Base-by-base conservation (phyloP, 2,888 invertebrate species). In the Dastarcus helophoroides region DNA sequence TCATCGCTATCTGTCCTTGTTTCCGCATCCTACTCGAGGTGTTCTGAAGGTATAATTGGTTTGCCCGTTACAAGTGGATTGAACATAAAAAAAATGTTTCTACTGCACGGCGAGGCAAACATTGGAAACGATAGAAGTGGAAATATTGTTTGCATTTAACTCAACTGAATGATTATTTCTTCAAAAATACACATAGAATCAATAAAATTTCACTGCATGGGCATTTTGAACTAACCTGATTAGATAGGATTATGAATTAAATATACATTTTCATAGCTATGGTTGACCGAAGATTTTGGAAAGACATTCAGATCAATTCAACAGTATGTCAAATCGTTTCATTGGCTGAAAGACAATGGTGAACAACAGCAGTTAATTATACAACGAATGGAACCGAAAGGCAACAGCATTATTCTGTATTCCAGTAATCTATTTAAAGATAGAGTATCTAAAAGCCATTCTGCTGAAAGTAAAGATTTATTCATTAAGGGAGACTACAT, bases 401-500 rank as follows among this genome's bases (percentile, higher is more conserved):
- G 58, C 53, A 64, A 50, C 37, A 72, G 58, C 51, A 70, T 63
- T 3, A 64, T 76, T 8, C 48, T 75, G 5, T 62, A 54, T 37
- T 56, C 56, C 2, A 46, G 38, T 29, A 47, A 42, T 37, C 41
- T 55, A 27, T 53, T 54, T 14, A 41, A 42, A 28, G 46, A 39
- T 21, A 44, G 46, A 26, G 40, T 44, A n/a, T 41, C 47, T 11
- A 44, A 47, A 16, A 44, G 54, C 31, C 50, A 52, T 22, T 50
- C 53, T 3, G 67, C 69, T 10, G 71, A 78, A 42, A 80, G 85
- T 2, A 75, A 79, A 48, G 85, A 89, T 53, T 85, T 90, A 58
- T 79, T 81, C 52, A 71, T 86, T 16, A 79, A 77, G 51, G 83
- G 79, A 9, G 82, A 85, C 47, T 90, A 79, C 56, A 76, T 88